Conservation (phyloP, 2,797 vertebrate species). For the Oryzias dopingdopingensis region DNA sequence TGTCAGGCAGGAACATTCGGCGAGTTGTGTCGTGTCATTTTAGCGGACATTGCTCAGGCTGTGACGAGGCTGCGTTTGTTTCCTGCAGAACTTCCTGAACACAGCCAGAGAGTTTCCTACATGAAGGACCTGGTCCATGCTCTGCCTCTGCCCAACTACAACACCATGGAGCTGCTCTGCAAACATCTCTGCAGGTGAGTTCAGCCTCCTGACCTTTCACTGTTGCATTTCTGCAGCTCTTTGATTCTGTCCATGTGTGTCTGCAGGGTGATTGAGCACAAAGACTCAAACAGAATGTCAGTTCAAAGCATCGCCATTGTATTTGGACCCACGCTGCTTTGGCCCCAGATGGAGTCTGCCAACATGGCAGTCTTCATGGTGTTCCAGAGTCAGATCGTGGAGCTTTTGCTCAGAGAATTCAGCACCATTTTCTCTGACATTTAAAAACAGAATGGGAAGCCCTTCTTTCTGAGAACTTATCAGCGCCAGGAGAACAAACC, state of each 20-base stretch:
- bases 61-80: background rate
- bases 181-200: constrained; percentile 87
- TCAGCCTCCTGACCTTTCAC: background rate
- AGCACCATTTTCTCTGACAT: constrained; percentile 78
- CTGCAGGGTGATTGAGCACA: constrained; percentile 82
- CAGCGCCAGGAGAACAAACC: too few relatives aligned
- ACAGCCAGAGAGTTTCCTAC: constrained; percentile 69
- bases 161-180: constrained; percentile 89
- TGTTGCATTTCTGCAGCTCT: background rate
- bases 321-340: constrained; percentile 90
- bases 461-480: too few relatives aligned
- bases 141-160: constrained; percentile 83
- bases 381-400: constrained; percentile 95
- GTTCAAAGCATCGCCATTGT: constrained; percentile 91
- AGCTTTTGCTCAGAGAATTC: constrained; percentile 87
- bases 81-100: constrained; percentile 81
- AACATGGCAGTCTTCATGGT: constrained; percentile 92
- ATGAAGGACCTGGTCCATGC: constrained; percentile 82
- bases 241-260: constrained; percentile 2
- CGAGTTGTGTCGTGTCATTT: too few relatives aligned
- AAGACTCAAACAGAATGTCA: constrained; percentile 90
- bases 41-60: too few relatives aligned
- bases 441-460: background rate
- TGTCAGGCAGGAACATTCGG: too few relatives aligned
- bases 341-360: constrained; percentile 82